These are phyloP conservation scores for Aplodontia rufa DNA, from an alignment of 2,113 vertebrate species.

Conservation along the genomic window DNA sequence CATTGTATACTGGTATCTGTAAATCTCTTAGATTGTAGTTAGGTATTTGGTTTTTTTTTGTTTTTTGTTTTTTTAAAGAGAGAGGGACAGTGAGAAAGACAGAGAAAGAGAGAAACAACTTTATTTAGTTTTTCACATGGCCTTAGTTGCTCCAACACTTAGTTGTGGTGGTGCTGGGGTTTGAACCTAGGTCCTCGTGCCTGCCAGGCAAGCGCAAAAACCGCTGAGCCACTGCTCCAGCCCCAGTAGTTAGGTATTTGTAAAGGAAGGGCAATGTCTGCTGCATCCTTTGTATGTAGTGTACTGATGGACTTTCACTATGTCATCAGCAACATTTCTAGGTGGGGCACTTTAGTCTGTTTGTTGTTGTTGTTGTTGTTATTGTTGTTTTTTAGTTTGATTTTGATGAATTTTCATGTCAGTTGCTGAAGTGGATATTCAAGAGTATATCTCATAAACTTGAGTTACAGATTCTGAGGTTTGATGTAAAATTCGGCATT, in stretches of 20 bases:
- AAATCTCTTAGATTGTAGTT: conserved; percentile 76
- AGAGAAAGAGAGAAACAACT: too few relatives aligned
- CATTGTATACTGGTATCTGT: conserved; percentile 10
- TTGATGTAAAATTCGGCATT: conserved; percentile 24
- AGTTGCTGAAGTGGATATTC: background rate
- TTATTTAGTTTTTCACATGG: too few relatives aligned
- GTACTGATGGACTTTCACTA: conserved; percentile 52
- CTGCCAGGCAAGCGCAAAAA: too few relatives aligned
- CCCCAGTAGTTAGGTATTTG: conserved; percentile 77
- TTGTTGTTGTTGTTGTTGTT: too few relatives aligned
- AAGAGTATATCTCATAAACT: conserved; percentile 46
- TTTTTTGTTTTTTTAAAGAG: too few relatives aligned
- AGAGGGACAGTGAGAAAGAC: too few relatives aligned
- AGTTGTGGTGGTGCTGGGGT: too few relatives aligned
- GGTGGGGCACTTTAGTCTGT: background rate
- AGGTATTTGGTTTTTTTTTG: too few relatives aligned
- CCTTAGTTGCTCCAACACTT: too few relatives aligned
- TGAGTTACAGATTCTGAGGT: conserved; percentile 57
- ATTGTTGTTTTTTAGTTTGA: too few relatives aligned
- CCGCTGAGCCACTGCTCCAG: too few relatives aligned
- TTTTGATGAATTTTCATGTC: conserved; percentile 6
- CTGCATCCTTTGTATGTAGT: conserved; percentile 74
- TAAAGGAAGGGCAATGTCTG: conserved; percentile 46
- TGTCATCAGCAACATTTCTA: background rate
- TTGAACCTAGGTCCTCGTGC: too few relatives aligned